Percentiles rank a stretch among this genome's conserved stretches.
Conservation (phyloP, 2,797 vertebrate genomes). For the Syngnathus rostellatus region DNA sequence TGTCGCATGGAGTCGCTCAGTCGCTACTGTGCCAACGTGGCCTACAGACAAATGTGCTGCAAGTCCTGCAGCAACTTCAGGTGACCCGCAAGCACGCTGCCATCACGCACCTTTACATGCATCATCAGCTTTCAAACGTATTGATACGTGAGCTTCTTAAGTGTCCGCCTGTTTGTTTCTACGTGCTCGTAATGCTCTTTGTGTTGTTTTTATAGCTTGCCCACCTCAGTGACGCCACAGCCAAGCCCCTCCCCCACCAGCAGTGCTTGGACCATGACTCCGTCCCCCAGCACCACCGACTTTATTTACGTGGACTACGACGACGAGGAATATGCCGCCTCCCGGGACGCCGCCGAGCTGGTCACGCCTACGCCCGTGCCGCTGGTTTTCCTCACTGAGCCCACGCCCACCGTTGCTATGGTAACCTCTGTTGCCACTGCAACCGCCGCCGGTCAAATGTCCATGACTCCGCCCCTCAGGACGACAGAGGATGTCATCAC, state of each 20-base stretch:
- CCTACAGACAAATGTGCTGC: conserved; percentile 88
- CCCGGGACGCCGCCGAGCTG: conserved; percentile 8
- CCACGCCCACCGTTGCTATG: conserved; percentile 3
- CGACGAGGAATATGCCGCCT: conserved; percentile 26
- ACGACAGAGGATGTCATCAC: conserved; percentile 8
- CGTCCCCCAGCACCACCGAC: conserved; percentile 24
- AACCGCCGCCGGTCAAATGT: conserved; percentile 1
- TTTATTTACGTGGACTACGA: conserved; percentile 55
- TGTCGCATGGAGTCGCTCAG: conserved; percentile 85
- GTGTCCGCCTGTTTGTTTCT: not conserved
- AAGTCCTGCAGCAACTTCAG: conserved; percentile 75
- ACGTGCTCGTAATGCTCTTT: not conserved
- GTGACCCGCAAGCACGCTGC: conserved; percentile 1
- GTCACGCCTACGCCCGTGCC: not conserved
- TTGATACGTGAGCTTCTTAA: too few relatives aligned
- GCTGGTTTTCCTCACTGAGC: not conserved
- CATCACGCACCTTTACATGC: not conserved
- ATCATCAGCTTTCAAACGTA: not conserved
- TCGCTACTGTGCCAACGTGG: conserved; percentile 80
- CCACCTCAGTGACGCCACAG: conserved; percentile 7
- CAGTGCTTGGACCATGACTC: conserved; percentile 12
- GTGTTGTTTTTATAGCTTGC: conserved; percentile 19
- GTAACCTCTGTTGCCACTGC: conserved; percentile 5
- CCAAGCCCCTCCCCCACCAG: not conserved
- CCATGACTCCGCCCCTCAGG: fast-evolving